Percentiles rank a stretch among this genome's conserved stretches.
phyloP scores from a whole-genome alignment of 2,888 invertebrate species.

The Pristionchus japonicus region DNA sequence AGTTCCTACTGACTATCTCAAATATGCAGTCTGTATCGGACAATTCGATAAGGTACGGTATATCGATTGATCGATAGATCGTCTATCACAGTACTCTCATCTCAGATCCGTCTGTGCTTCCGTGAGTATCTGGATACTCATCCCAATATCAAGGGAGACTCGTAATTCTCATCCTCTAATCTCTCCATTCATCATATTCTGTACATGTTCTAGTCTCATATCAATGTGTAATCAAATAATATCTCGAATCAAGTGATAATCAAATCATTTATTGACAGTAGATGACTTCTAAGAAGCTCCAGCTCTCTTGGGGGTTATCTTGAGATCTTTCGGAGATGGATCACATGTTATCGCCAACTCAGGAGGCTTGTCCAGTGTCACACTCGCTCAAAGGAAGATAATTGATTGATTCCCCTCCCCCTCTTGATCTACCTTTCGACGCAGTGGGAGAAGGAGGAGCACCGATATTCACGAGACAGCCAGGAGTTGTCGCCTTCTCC shows the following conservation, averaged over 20 bases:
- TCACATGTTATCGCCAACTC: constrained; percentile 21
- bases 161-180: constrained; percentile 48
- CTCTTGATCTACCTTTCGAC: constrained; percentile 12
- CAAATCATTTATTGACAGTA: constrained; percentile 17
- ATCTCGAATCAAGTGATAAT: constrained; percentile 28
- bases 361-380: constrained; percentile 16
- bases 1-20: constrained; percentile 71
- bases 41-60: constrained; percentile 67
- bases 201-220: not conserved
- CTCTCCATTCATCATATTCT: not conserved
- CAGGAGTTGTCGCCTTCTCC: constrained; percentile 6
- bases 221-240: too few species aligned
- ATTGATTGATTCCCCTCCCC: not conserved
- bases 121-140: constrained; percentile 65
- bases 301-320: constrained; percentile 31
- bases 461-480: not conserved
- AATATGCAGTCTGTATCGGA: constrained; percentile 67
- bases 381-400: not conserved
- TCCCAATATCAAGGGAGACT: constrained; percentile 71
- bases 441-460: not conserved
- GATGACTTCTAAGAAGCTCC: constrained; percentile 13
- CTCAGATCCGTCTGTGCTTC: constrained; percentile 69
- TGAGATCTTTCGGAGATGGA: constrained; percentile 41
- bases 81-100: not conserved
- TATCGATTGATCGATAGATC: not conserved